A percentile compares a stretch with the other conserved stretches of the same genome.
Conservation (phyloP, 2,888 invertebrate genomes). For the Tenthredo amoena region DNA sequence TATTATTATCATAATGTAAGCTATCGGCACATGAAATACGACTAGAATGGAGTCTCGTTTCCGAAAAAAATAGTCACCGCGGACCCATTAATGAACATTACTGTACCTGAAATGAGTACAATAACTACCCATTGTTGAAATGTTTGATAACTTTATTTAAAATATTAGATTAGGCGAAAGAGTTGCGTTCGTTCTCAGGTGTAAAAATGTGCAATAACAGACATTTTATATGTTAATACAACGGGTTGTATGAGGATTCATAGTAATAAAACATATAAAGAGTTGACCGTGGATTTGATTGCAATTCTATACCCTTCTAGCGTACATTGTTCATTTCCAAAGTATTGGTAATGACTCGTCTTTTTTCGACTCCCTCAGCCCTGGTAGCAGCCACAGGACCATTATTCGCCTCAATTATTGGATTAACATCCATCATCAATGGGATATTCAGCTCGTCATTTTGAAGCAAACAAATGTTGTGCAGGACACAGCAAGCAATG, state of each 20-base stretch:
- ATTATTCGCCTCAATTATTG: conserved; percentile 55
- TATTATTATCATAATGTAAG: too few relatives aligned
- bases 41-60: too few relatives aligned
- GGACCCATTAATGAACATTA: too few relatives aligned
- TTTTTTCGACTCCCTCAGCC: conserved; percentile 11
- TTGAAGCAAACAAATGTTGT: conserved; percentile 24
- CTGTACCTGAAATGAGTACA: not conserved
- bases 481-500: conserved; percentile 28
- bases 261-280: not conserved
- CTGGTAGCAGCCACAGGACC: conserved; percentile 50
- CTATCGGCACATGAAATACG: too few relatives aligned
- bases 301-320: not conserved
- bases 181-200: not conserved
- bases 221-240: not conserved
- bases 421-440: conserved; percentile 56
- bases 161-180: not conserved
- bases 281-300: not conserved
- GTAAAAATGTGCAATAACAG: conserved; percentile 1
- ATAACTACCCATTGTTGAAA: not conserved
- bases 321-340: conserved; percentile 28
- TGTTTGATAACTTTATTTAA: conserved; percentile 4
- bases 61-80: too few relatives aligned
- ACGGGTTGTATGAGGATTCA: conserved; percentile 10
- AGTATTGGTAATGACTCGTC: conserved; percentile 9
- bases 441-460: conserved; percentile 46